Evolutionary conservation across 2,113 vertebrate species (phyloP).

Genomic region (Archocentrus centrarchus): DNA sequence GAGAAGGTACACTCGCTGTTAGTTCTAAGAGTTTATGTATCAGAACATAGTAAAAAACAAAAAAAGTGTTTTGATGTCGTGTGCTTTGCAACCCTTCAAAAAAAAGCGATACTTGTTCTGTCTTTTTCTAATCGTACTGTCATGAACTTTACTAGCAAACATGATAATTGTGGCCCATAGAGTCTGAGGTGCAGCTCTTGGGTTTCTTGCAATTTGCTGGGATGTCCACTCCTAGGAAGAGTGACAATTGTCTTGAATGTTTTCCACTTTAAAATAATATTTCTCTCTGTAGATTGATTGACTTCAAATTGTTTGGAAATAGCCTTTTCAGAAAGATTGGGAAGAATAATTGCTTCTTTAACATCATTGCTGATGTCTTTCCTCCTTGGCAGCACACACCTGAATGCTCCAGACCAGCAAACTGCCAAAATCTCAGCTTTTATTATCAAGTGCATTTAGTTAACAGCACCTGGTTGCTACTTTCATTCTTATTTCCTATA

Average conservation of each 20-base stretch:
- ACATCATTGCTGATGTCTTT: background rate
- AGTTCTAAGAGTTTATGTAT: background rate
- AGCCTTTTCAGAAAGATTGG: background rate
- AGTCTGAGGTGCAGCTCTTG: background rate
- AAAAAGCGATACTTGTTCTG: background rate
- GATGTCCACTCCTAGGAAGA: background rate
- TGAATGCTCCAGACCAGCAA: background rate
- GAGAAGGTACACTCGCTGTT: background rate
- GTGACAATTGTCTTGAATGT: background rate
- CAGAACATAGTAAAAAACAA: background rate
- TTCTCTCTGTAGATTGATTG: background rate
- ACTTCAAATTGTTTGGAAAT: background rate
- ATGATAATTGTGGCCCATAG: background rate
- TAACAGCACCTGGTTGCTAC: background rate
- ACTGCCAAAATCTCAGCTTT: background rate
- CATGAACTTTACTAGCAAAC: no score
- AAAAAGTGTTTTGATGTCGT: background rate
- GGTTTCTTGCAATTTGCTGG: background rate
- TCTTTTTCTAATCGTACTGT: no score
- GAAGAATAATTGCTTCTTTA: background rate
- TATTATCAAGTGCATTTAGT: background rate
- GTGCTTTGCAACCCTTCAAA: background rate
- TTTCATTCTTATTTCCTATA: background rate
- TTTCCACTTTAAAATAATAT: background rate
- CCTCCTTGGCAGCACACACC: background rate